Evolutionary conservation across 1,140 invertebrate species (phyloP).

Genomic region (Caerostris extrusa): DNA sequence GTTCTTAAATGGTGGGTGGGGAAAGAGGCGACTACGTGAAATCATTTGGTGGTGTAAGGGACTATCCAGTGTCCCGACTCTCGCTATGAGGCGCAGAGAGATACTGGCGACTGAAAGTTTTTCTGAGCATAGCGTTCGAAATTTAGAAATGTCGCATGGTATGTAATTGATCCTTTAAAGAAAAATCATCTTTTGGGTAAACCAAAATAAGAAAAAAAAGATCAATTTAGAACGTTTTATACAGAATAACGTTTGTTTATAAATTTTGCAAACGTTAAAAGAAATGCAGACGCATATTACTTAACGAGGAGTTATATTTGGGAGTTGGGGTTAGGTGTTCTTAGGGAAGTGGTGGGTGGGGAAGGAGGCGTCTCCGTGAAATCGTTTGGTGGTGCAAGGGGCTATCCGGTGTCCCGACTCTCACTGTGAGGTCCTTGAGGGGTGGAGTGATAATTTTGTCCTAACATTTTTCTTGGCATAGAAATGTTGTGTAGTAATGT

Average conservation of each 20-base stretch:
- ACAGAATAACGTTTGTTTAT: no score
- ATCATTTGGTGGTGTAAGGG: not conserved
- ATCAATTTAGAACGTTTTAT: no score
- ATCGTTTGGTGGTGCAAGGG: slow-evolving; percentile 11
- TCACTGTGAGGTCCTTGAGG: not conserved
- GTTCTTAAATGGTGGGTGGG: not conserved
- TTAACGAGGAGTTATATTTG: not conserved
- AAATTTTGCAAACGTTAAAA: no score
- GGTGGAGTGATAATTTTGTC: not conserved
- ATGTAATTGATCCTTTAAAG: not conserved
- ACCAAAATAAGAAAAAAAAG: no score
- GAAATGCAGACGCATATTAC: no score
- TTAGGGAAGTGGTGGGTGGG: not conserved
- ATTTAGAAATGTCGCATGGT: not conserved
- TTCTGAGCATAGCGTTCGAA: not conserved
- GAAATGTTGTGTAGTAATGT: not conserved
- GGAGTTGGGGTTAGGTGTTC: no score
- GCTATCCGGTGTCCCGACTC: not conserved
- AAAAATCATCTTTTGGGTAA: no score
- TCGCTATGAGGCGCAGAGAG: not conserved
- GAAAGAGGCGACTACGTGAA: not conserved
- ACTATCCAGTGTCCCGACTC: not conserved
- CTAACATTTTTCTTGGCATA: not conserved
- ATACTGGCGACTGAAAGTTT: not conserved
- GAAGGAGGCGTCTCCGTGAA: not conserved